Conservation (phyloP, 2,888 invertebrate genomes). For the Octonoba sinensis region DNA sequence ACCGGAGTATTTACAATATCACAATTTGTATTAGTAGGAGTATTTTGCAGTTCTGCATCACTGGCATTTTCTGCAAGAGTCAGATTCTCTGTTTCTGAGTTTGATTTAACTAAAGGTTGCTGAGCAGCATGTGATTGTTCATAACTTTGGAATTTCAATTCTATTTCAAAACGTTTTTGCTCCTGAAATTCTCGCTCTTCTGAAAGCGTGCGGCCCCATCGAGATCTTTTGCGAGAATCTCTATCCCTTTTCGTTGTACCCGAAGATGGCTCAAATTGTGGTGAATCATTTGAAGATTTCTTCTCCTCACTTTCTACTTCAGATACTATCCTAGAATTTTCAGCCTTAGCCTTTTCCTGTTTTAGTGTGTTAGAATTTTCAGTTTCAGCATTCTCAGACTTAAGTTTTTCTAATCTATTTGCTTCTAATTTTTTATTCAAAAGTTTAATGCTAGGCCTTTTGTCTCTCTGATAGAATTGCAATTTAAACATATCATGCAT, state of each 20-base stretch:
- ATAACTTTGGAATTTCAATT: slow-evolving; percentile 48
- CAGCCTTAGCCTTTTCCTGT: not conserved
- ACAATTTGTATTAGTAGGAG: no score
- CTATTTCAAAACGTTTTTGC: slow-evolving; percentile 43
- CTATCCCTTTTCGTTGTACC: slow-evolving; percentile 18
- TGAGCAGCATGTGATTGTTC: slow-evolving; percentile 45
- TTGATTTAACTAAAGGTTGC: not conserved
- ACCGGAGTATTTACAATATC: no score
- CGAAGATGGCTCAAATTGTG: no score
- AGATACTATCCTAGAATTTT: not conserved
- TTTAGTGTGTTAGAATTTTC: slow-evolving; percentile 6
- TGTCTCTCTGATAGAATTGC: slow-evolving; percentile 35
- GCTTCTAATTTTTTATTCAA: not conserved
- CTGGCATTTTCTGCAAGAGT: slow-evolving; percentile 6
- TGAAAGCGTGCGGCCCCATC: slow-evolving; percentile 58
- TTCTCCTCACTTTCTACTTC: not conserved
- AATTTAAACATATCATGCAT: slow-evolving; percentile 29
- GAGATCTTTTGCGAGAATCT: slow-evolving; percentile 36
- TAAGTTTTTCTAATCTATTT: not conserved
- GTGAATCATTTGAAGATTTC: not conserved
- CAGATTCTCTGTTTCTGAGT: no score
- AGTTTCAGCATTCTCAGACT: not conserved
- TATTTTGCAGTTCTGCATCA: not conserved
- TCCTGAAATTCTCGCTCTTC: slow-evolving; percentile 57
- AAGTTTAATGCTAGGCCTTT: not conserved